Percentiles rank a stretch among this genome's conserved stretches.
Conservation (phyloP, 2,113 vertebrate genomes). For the Erythrolamprus reginae region DNA sequence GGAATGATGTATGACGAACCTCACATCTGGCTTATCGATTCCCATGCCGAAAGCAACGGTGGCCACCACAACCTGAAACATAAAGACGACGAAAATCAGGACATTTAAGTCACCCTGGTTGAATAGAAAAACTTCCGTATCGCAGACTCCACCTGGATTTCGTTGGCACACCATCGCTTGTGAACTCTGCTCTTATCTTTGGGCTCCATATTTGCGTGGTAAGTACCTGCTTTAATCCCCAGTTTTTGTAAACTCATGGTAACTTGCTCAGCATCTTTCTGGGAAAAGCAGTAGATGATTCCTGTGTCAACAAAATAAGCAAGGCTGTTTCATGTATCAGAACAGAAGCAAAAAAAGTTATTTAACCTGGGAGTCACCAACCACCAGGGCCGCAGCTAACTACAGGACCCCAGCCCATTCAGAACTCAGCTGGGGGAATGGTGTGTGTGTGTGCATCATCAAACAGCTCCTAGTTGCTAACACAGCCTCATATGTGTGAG, state of each 20-base stretch:
- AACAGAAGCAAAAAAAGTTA: not conserved
- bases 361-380: not conserved
- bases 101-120: not conserved
- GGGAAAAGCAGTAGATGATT: conserved; percentile 95
- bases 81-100: not conserved
- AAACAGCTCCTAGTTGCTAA: no score
- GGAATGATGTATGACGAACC: conserved; percentile 95
- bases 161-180: conserved; percentile 81
- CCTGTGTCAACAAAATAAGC: conserved; percentile 67
- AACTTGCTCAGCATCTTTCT: conserved; percentile 90
- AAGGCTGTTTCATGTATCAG: not conserved
- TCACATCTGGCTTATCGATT: conserved; percentile 92
- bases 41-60: conserved; percentile 99
- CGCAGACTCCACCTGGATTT: conserved; percentile 78
- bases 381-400: no score
- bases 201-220: conserved; percentile 90
- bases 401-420: no score
- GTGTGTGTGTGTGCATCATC: no score
- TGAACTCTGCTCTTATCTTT: conserved; percentile 83
- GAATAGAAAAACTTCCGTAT: not conserved
- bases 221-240: conserved; percentile 79
- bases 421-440: no score
- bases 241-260: conserved; percentile 79
- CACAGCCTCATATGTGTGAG: no score
- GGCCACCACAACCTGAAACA: conserved; percentile 87